Evolutionary conservation across 2,797 vertebrate species (phyloP).

Genomic region (Monodelphis domestica): DNA sequence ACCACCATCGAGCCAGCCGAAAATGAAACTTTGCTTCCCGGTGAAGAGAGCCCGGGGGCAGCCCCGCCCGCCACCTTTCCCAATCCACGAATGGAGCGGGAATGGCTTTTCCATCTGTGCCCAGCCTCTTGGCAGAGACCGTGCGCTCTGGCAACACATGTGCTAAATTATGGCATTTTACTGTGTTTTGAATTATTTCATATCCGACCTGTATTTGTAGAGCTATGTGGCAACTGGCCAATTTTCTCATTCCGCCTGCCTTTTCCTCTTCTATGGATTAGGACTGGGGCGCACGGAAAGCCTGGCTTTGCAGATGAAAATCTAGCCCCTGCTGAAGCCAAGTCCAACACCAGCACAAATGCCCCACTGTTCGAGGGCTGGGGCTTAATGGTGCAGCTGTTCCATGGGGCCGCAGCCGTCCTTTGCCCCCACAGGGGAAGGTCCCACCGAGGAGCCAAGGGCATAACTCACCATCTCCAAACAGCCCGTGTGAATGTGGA

Average conservation of each 20-base stretch:
- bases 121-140: constrained; percentile 80
- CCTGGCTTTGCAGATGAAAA: constrained; percentile 65
- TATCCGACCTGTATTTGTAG: constrained; percentile 72
- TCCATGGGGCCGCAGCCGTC: constrained; percentile 28
- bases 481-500: constrained; percentile 49
- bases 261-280: constrained; percentile 71
- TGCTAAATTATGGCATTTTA: constrained; percentile 84
- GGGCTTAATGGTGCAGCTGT: constrained; percentile 34
- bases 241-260: constrained; percentile 62
- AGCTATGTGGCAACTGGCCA: constrained; percentile 76
- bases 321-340: constrained; percentile 22
- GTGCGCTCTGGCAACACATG: constrained; percentile 77
- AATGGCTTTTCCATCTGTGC: constrained; percentile 84
- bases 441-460: constrained; percentile 44
- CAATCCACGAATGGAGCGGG: constrained; percentile 80
- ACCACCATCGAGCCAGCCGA: constrained; percentile 74
- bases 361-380: constrained; percentile 41
- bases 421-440: constrained; percentile 41
- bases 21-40: constrained; percentile 69
- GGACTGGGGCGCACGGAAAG: constrained; percentile 64
- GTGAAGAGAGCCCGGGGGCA: constrained; percentile 61
- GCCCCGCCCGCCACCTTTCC: constrained; percentile 75
- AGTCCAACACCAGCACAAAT: constrained; percentile 48
- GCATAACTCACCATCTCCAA: constrained; percentile 54
- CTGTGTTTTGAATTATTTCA: constrained; percentile 82